Evolutionary conservation across 1,140 invertebrate species (phyloP).

Genomic region (Periplaneta americana): DNA sequence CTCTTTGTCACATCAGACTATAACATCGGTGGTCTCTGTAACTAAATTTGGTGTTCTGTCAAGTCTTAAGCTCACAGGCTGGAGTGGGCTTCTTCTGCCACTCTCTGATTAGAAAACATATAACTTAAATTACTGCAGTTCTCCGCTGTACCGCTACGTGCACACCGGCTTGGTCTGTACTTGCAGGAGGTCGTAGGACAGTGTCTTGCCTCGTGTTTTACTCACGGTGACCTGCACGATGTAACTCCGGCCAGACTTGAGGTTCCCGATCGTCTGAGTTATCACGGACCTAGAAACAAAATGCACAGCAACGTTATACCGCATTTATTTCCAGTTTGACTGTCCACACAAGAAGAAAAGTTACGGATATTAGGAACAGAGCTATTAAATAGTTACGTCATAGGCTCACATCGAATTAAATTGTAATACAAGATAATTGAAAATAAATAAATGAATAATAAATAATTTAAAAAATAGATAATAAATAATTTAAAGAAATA

Average conservation of each 20-base stretch:
- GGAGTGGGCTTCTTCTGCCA: too few species aligned
- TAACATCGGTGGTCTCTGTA: too few species aligned
- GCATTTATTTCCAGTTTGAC: neutral
- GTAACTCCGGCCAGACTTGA: conserved; percentile 36
- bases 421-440: neutral
- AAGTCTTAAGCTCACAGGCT: too few species aligned
- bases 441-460: neutral
- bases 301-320: too few species aligned
- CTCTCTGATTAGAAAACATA: too few species aligned
- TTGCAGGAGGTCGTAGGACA: conserved; percentile 41
- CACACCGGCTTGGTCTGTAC: conserved; percentile 35
- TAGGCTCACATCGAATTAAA: neutral
- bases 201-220: conserved; percentile 36
- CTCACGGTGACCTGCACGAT: conserved; percentile 40
- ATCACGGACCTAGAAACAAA: conserved; percentile 32
- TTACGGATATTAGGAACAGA: neutral
- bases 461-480: too few species aligned
- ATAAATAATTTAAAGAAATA: neutral
- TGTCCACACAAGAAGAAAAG: neutral
- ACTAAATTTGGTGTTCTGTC: too few species aligned
- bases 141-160: too few species aligned
- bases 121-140: too few species aligned
- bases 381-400: neutral
- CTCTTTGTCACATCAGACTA: too few species aligned
- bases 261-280: conserved; percentile 34